These are phyloP conservation scores for Coilia nasus DNA, from an alignment of 2,797 vertebrate genomes.

Conservation along the genomic window DNA sequence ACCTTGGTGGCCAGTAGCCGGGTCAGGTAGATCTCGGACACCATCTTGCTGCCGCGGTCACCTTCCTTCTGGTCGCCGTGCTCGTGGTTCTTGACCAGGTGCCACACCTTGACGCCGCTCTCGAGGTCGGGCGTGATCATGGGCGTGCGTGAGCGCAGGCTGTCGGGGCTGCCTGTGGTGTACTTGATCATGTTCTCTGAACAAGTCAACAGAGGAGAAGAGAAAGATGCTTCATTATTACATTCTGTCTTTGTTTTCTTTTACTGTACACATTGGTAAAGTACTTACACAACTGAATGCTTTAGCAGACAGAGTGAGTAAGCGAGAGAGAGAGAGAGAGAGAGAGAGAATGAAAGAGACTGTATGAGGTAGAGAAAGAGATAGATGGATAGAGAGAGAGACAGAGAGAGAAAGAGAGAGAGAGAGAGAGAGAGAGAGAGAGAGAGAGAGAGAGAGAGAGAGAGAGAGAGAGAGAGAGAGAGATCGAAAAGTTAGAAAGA, in stretches of 20 bases:
- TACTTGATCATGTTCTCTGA: constrained; percentile 98
- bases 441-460: too few relatives aligned
- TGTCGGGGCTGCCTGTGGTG: constrained; percentile 97
- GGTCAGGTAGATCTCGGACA: constrained; percentile 98
- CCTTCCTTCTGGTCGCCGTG: constrained; percentile 98
- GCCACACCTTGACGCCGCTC: constrained; percentile 96
- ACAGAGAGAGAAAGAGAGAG: too few relatives aligned
- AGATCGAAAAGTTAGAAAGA: background rate
- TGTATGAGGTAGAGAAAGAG: too few relatives aligned
- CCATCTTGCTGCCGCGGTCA: constrained; percentile 98
- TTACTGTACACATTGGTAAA: too few relatives aligned
- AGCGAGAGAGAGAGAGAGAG: too few relatives aligned
- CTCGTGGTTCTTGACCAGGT: constrained; percentile 98
- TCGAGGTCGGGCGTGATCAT: constrained; percentile 98
- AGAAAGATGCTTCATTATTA: background rate
- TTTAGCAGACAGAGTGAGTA: too few relatives aligned
- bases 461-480: background rate
- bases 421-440: too few relatives aligned
- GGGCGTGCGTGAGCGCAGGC: constrained; percentile 93
- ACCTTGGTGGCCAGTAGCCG: constrained; percentile 96
- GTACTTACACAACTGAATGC: too few relatives aligned
- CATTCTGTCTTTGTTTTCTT: too few relatives aligned
- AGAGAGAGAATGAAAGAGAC: too few relatives aligned
- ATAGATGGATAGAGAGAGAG: too few relatives aligned
- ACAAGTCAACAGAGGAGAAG: background rate